phyloP scores from a whole-genome alignment of 2,888 invertebrate genomes.

The Netelia inedita region DNA sequence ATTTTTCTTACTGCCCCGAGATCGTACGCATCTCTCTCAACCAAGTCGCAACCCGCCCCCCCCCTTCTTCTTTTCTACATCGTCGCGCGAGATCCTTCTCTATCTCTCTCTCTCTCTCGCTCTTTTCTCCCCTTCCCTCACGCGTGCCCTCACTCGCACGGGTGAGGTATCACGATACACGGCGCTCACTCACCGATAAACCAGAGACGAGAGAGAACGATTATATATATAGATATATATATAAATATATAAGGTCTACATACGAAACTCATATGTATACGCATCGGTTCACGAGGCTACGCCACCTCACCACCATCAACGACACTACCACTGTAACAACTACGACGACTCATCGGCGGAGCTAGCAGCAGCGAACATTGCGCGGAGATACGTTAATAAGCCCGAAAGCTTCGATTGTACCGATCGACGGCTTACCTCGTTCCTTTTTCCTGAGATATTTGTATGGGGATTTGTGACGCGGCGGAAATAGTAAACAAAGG shows the following conservation, averaged over 20 bases:
- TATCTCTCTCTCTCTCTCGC: constrained; percentile 29
- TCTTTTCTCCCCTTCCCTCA: constrained; percentile 25
- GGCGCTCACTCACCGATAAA: constrained; percentile 62
- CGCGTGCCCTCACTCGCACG: constrained; percentile 45
- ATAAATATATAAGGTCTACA: constrained; percentile 8
- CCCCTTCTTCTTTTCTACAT: not conserved
- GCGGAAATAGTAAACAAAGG: no score
- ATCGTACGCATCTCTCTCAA: constrained; percentile 58
- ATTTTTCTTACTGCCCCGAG: constrained; percentile 30
- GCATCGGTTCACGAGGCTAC: constrained; percentile 59
- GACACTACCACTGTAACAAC: constrained; percentile 34
- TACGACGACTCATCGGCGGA: constrained; percentile 56
- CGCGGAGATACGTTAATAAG: not conserved
- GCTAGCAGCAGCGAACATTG: constrained; percentile 32
- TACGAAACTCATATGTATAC: constrained; percentile 52
- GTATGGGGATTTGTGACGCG: not conserved
- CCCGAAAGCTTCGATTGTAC: constrained; percentile 3
- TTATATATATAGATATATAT: constrained; percentile 32
- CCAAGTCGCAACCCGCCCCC: constrained; percentile 4
- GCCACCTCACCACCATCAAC: constrained; percentile 54
- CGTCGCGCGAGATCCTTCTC: not conserved
- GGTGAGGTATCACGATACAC: constrained; percentile 63
- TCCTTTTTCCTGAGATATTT: constrained; percentile 1
- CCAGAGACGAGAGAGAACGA: constrained; percentile 47
- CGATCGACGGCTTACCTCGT: constrained; percentile 1